Base-by-base conservation (phyloP, 2,888 invertebrate species). In the Linyphia triangularis region DNA sequence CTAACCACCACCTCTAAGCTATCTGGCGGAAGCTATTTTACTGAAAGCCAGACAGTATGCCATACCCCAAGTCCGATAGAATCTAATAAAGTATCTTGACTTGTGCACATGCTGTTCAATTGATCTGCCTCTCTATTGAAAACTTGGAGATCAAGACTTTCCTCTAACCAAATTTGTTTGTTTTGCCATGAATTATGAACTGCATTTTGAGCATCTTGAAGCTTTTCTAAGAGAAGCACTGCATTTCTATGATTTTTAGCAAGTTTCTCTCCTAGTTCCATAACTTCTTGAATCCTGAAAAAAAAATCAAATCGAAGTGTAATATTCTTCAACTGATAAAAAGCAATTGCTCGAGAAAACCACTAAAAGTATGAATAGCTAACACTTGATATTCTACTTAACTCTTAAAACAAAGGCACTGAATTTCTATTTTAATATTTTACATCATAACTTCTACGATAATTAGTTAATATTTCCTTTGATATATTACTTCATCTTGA, bases 101-200 rank as follows among this genome's bases (percentile, higher is more conserved):
- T 96, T 78, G 97, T 96, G 70, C 97, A 97, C 16, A 97, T 96
- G 0, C 99, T 98, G 93, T 99, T 99, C 90, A 99, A 97, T 92
- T 98, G 97, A 92, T 99, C 99, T 0, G 98, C 98, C 93, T 99
- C 99, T 51, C 97, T 95, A 93, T 98, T 98, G 93, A 98, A 98
- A 90, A 96, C 95, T 93, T 94, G 90, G 86, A 99, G 93, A 91
- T 98, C 97, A 26, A 97, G 95, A 90, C 97, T 95, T 92, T 99
- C 97, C 91, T 96, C 95, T 85, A 99, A 93, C 94, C 96, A 96
- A 63, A 95, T 95, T 85, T 97, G 96, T 92, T 98, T 98, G 83
- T 96, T 95, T 70, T 95, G 93, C 97, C 98, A 98, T 92, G 96
- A 95, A 91, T 96, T 94, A 92, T 95, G 94, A 0, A 98, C 95